Base-by-base conservation (phyloP, 2,888 invertebrate species). In the Onthophagus sagittarius region DNA sequence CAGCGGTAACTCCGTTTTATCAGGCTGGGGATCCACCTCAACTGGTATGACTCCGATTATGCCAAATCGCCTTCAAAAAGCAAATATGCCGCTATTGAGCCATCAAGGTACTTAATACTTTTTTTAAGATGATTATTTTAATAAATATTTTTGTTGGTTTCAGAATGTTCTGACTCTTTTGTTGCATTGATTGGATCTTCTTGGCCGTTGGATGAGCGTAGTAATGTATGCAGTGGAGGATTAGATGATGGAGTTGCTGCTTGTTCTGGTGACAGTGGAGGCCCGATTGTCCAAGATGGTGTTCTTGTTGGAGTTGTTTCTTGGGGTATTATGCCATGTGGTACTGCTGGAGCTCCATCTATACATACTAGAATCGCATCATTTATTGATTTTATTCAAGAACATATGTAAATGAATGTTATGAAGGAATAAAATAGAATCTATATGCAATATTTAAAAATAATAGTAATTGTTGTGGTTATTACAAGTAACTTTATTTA, bases 211-310 rank as follows among this genome's bases (percentile, higher is more conserved):
- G 83, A 84, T 71, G 81, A 83, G 0, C 31, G 11, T 23, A 84
- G 86, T 15, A 86, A 88, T 72, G 83, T 88, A 53, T 89, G 89
- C 77, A 88, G 88, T 0, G 88, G 88, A 77, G 63, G 80, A 78
- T 80, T 82, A 75, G 78, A 78, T 53, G 80, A 78, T 15, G 72
- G 75, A 0, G 39, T 76, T 6, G 86, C 87, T 15, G 88, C 87
- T 7, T 89, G 88, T 77, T 85, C 81, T 62, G 88, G 89, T 7
- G 89, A 89, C 76, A 88, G 88, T 2, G 89, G 89, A 0, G 88
- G 88, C 11, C 88, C 89, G 0, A 80, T 89, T 6, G 84, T 87
- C 23, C 83, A 79, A 84, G 72, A 75, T 14, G 67, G 62, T 14
- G 73, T 75, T 3, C 78, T 88, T 62, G 78, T 88, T 11, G 89